Conservation (phyloP, 35 echinoderm and acorn worm species). For the Heliocidaris tuberculata region DNA sequence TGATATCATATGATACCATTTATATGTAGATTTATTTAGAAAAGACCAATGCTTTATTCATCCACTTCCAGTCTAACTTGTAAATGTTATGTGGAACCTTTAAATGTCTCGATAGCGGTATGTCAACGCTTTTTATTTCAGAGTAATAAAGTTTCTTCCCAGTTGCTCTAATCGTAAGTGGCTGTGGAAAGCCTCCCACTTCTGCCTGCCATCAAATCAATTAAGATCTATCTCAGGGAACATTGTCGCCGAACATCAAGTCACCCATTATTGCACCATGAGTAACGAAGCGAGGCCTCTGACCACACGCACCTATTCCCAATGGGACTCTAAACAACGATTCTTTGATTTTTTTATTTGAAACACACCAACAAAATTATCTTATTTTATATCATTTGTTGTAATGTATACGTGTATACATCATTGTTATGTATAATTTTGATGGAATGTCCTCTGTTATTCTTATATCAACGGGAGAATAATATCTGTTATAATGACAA, state of each 20-base stretch:
- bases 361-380: too few species aligned
- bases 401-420: too few species aligned
- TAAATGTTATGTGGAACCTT: not conserved
- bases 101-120: not conserved
- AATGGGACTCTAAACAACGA: not conserved
- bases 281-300: not conserved
- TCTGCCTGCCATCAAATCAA: not conserved
- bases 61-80: not conserved
- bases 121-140: not conserved
- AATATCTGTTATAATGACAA: too few species aligned
- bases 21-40: too few species aligned
- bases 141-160: not conserved
- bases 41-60: not conserved
- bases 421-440: too few species aligned
- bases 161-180: conserved; percentile 8
- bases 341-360: too few species aligned
- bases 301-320: not conserved
- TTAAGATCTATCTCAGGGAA: not conserved
- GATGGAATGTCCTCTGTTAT: too few species aligned
- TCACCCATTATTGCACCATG: not conserved
- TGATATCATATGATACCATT: too few species aligned
- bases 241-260: not conserved
- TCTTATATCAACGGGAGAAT: too few species aligned
- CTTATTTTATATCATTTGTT: too few species aligned
- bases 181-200: not conserved